Conservation (phyloP, 2,888 invertebrate species). For the Apotomis capreana region DNA sequence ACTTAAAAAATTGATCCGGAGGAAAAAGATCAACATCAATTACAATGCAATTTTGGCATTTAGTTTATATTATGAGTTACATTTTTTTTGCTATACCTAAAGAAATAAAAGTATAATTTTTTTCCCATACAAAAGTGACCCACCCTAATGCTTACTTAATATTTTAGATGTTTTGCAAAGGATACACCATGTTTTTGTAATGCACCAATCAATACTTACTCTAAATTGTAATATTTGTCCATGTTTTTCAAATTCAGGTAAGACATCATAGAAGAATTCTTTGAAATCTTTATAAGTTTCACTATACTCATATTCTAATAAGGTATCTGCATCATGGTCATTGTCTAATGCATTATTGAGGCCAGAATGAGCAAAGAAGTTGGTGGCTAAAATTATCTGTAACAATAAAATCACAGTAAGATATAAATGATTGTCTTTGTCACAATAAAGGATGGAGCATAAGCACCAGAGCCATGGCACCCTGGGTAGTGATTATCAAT, state of each 20-base stretch:
- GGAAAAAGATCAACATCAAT: no score
- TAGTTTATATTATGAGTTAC: no score
- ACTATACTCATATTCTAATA: constrained; percentile 91
- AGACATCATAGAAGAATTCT: constrained; percentile 93
- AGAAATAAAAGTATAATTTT: no score
- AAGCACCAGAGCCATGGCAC: no score
- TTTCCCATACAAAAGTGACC: no score
- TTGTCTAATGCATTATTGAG: constrained; percentile 87
- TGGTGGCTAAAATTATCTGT: constrained; percentile 86
- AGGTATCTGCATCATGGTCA: constrained; percentile 92
- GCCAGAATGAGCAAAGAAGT: constrained; percentile 93
- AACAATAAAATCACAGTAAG: constrained; percentile 46
- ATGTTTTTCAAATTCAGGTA: constrained; percentile 91
- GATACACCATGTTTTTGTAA: constrained; percentile 49
- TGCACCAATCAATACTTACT: constrained; percentile 68
- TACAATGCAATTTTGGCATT: no score
- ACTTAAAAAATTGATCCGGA: no score
- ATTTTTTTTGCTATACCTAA: no score
- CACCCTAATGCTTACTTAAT: background rate
- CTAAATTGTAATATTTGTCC: constrained; percentile 87
- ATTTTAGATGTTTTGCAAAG: constrained; percentile 49
- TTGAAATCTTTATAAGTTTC: constrained; percentile 91
- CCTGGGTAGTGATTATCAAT: no score
- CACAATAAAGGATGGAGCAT: no score
- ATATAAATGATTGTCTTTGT: no score